Base-by-base conservation (phyloP, 2,113 vertebrate species). In the Isichthys henryi region DNA sequence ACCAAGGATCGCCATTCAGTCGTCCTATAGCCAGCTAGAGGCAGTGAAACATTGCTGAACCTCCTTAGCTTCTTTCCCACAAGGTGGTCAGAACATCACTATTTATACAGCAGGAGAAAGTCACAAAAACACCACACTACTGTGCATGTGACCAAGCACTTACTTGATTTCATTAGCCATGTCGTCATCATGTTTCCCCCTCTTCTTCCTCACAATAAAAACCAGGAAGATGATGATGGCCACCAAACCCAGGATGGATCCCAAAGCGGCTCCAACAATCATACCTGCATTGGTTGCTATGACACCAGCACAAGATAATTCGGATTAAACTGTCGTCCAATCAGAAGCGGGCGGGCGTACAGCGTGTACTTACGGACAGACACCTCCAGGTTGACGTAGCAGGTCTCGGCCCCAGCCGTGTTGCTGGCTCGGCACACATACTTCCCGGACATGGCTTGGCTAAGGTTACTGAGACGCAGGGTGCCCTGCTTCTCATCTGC, bases 91-190 rank as follows among this genome's bases (percentile, higher is more conserved):
- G 17, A 6, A 74, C 31, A 58, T 62, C 8, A 31, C 9, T 31
- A 11, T 27, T 27, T 70, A 27, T 70, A 23, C 27, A 13, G 1
- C 70, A 48, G 31, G 7, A 74, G 45, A 13, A 66, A 80, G 49
- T 52, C 10, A 21, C 31, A 23, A 35, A 89, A 0, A 83, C 35
- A 45, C 49, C 50, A 87, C 49, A 35, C 19, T 19, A 49, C n/a
- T 53, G 31, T 49, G 4, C 82, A 46, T 5, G 13, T 43, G 27
- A 48, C 5, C 15, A 39, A 10, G 15, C 56, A 85, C 97, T 96
- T 90, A 98, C 97, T 97, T 98, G 94, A 98, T 98, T 52, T 98
- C 97, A 82, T 98, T 98, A 92, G 97, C 95, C 5, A 94, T 94
- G 88, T 98, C 97, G 39, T 98, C 97, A 77, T 96, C 94, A 0